These are phyloP conservation scores for Alethe castanea DNA, from an alignment of 2,113 vertebrate genomes.

Conservation along the genomic window DNA sequence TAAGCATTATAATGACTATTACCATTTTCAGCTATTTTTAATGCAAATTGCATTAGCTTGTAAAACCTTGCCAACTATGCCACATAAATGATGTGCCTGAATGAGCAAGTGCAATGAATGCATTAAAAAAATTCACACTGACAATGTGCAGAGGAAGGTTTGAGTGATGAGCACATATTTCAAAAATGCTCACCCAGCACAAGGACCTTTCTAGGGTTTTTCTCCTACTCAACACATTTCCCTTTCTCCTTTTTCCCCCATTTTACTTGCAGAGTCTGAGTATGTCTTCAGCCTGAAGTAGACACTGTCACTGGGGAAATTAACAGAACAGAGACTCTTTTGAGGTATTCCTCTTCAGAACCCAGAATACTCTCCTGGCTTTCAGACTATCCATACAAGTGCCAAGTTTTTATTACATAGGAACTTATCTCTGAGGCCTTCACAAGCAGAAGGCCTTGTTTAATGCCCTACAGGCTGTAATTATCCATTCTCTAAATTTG, in stretches of 20 bases:
- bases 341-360: background rate
- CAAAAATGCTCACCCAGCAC: constrained; percentile 64
- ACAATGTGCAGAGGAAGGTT: constrained; percentile 70
- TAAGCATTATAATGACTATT: constrained; percentile 86
- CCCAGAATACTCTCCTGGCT: background rate
- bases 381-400: background rate
- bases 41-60: constrained; percentile 86
- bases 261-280: background rate
- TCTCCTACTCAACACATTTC: constrained; percentile 13
- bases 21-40: constrained; percentile 87
- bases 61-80: constrained; percentile 85
- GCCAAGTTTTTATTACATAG: background rate
- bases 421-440: background rate
- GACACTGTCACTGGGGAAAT: background rate
- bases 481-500: background rate
- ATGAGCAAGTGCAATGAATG: constrained; percentile 76
- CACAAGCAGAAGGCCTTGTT: background rate
- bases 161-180: constrained; percentile 70
- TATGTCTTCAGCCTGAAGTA: background rate
- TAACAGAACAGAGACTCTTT: background rate
- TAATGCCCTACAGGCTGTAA: background rate
- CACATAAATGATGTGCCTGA: constrained; percentile 83
- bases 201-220: background rate
- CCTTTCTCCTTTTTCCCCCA: background rate
- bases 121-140: constrained; percentile 74